These are phyloP conservation scores for Heloderma charlesbogerti DNA, from an alignment of 2,113 vertebrate species.

Conservation along the genomic window DNA sequence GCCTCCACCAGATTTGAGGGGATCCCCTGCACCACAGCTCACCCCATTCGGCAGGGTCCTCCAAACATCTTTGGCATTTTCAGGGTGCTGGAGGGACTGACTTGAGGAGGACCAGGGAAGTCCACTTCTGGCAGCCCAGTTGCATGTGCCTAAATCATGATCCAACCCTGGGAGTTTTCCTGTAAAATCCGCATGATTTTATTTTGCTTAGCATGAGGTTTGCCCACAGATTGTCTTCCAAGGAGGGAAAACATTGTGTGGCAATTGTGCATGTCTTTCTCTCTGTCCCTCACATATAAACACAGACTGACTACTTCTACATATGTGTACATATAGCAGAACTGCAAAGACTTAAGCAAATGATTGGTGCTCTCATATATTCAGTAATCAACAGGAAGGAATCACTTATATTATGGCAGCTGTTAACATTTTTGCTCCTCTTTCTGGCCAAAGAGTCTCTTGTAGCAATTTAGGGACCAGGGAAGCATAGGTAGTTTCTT, in stretches of 20 bases:
- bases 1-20: too few species aligned
- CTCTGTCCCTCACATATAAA: not conserved
- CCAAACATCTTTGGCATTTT: too few species aligned
- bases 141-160: too few species aligned
- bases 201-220: not conserved
- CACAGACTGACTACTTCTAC: not conserved
- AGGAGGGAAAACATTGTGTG: not conserved
- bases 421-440: not conserved
- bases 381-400: not conserved
- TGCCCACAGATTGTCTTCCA: not conserved
- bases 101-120: too few species aligned
- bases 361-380: not conserved
- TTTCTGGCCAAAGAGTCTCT: not conserved
- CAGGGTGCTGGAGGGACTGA: too few species aligned
- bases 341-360: not conserved
- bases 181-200: not conserved
- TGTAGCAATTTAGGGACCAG: not conserved
- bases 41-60: too few species aligned
- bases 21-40: too few species aligned
- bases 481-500: conserved; percentile 6
- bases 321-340: not conserved
- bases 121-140: too few species aligned
- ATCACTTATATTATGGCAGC: not conserved
- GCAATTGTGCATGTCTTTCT: not conserved
- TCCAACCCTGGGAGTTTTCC: not conserved